These are phyloP conservation scores for Calyptomena viridis DNA, from an alignment of 2,113 vertebrate species.

Conservation along the genomic window DNA sequence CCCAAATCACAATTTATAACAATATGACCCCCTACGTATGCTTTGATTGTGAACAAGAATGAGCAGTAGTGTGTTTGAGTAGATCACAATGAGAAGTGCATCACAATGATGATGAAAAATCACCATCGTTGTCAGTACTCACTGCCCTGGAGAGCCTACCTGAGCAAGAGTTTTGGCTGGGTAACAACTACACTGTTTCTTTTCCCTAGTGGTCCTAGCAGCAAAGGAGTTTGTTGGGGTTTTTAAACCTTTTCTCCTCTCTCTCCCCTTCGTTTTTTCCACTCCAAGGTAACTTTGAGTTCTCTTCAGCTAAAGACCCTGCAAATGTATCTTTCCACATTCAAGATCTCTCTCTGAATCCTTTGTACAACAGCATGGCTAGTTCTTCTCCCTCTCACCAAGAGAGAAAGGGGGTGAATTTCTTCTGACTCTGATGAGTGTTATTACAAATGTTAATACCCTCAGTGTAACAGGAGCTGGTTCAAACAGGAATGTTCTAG, in stretches of 20 bases:
- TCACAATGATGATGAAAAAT: neutral
- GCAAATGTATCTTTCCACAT: neutral
- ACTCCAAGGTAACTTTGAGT: neutral
- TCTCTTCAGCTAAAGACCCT: neutral
- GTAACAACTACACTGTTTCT: neutral
- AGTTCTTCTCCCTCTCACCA: neutral
- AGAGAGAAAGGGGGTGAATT: neutral
- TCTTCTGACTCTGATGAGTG: neutral
- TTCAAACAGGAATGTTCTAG: neutral
- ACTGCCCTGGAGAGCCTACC: neutral
- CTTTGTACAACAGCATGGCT: neutral
- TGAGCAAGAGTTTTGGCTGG: neutral
- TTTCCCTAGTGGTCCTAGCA: neutral
- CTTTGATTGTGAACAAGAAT: neutral
- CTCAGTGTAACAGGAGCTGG: rapidly evolving
- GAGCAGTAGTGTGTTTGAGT: neutral
- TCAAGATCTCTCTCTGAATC: neutral
- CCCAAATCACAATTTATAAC: too few species aligned
- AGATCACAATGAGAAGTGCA: neutral
- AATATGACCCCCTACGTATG: neutral
- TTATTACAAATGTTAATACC: neutral
- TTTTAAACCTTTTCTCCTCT: neutral
- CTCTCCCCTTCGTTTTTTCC: neutral
- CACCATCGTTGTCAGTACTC: rapidly evolving
- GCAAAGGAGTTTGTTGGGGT: neutral